Evolutionary conservation across 1,140 invertebrate genomes (phyloP).

Genomic region (Radopholus similis): DNA sequence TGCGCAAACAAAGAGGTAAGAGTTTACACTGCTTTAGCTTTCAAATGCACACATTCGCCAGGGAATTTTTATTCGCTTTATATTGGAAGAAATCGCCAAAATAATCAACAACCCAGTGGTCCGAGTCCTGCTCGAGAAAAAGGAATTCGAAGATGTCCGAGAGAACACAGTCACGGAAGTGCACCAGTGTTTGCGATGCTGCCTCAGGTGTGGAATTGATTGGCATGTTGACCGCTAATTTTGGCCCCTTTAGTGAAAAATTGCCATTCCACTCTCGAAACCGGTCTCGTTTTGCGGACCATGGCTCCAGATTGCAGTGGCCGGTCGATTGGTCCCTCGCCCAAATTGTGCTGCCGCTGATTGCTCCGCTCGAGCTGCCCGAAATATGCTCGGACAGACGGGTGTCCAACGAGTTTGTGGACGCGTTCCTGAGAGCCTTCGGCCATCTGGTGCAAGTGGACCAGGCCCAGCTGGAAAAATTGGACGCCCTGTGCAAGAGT

Average conservation of each 20-base stretch:
- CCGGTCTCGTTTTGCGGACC: constrained; percentile 15
- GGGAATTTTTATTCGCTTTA: constrained; percentile 24
- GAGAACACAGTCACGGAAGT: constrained; percentile 16
- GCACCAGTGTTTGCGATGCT: constrained; percentile 19
- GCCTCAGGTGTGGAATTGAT: constrained; percentile 5
- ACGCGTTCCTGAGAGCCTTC: constrained; percentile 14
- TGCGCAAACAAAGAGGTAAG: constrained; percentile 23
- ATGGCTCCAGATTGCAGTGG: constrained; percentile 25
- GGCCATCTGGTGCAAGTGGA: constrained; percentile 18
- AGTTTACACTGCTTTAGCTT: neutral
- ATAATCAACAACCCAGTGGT: constrained; percentile 24
- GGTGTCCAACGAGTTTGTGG: constrained; percentile 19
- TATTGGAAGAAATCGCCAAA: constrained; percentile 18
- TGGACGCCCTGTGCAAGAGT: neutral
- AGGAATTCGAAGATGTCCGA: neutral
- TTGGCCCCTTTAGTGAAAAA: neutral
- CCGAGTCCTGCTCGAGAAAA: neutral
- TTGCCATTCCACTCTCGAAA: neutral
- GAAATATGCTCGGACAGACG: constrained; percentile 17
- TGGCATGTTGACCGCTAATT: neutral
- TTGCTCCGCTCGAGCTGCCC: constrained; percentile 14
- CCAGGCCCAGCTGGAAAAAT: neutral
- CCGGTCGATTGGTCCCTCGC: constrained; percentile 19
- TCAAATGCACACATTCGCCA: constrained; percentile 17
- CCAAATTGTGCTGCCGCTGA: constrained; percentile 20